Percentiles rank a stretch among this genome's conserved stretches.
Evolutionary conservation across 2,797 vertebrate species (phyloP).

Genomic region (Sebastes oblongus): DNA sequence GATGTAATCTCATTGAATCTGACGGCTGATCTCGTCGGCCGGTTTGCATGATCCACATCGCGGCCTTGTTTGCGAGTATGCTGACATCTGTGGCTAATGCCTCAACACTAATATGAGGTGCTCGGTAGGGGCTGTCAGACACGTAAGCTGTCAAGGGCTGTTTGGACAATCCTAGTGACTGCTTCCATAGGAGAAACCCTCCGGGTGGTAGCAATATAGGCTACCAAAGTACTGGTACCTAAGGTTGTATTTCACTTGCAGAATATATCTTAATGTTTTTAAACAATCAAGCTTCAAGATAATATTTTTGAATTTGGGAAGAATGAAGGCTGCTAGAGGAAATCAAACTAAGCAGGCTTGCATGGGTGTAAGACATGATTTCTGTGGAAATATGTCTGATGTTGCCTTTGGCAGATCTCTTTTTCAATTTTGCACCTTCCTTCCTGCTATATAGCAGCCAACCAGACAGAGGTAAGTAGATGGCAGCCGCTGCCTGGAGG

Average conservation of each 20-base stretch:
- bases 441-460: not conserved
- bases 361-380: not conserved
- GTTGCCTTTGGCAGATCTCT: not conserved
- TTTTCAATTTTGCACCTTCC: not conserved
- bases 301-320: not conserved
- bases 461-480: not conserved
- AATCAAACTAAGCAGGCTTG: not conserved
- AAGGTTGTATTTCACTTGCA: not conserved
- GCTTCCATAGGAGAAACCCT: slow-evolving; percentile 23
- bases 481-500: not conserved
- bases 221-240: not conserved
- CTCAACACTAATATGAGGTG: slow-evolving; percentile 67
- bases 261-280: not conserved
- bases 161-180: slow-evolving; percentile 59
- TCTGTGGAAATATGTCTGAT: not conserved
- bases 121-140: slow-evolving; percentile 64
- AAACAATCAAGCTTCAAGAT: not conserved
- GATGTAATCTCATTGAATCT: slow-evolving; percentile 72
- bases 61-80: slow-evolving; percentile 63
- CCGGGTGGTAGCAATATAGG: not conserved
- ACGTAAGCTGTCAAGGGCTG: slow-evolving; percentile 55
- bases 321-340: not conserved
- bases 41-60: slow-evolving; percentile 63
- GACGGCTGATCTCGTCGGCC: slow-evolving; percentile 68
- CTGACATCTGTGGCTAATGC: slow-evolving; percentile 68